A percentile compares a stretch with the other conserved stretches of the same genome.
phyloP scores from a whole-genome alignment of 2,113 vertebrate species.

The Beaufortia kweichowensis region DNA sequence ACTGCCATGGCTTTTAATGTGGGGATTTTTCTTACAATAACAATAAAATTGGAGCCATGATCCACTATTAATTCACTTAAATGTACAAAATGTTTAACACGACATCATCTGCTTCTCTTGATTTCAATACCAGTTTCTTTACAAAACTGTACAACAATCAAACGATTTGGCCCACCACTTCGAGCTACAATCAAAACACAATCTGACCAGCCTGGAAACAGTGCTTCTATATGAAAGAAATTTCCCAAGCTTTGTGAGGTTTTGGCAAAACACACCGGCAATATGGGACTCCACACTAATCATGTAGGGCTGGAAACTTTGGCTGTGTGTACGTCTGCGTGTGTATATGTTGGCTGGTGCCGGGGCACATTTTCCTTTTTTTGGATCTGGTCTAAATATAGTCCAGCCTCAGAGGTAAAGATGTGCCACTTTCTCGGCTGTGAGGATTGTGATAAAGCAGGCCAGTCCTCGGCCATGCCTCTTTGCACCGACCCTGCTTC shows the following conservation, averaged over 20 bases:
- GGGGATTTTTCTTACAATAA: too few species aligned
- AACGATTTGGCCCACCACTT: neutral
- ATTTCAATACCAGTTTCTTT: neutral
- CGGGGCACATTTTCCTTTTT: slow-evolving; percentile 41
- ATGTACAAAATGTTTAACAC: neutral
- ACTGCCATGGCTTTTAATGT: too few species aligned
- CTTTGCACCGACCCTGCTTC: slow-evolving; percentile 4
- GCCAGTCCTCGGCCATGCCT: slow-evolving; percentile 23
- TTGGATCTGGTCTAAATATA: slow-evolving; percentile 47
- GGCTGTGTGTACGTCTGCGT: slow-evolving; percentile 25
- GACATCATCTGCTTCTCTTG: neutral
- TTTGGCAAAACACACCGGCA: slow-evolving; percentile 28
- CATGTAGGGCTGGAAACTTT: slow-evolving; percentile 34
- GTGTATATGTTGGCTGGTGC: slow-evolving; percentile 36
- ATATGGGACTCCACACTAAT: slow-evolving; percentile 31
- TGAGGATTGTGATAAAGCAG: slow-evolving; percentile 38
- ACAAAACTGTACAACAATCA: neutral
- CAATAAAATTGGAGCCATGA: neutral
- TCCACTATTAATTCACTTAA: neutral
- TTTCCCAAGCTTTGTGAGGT: slow-evolving; percentile 24
- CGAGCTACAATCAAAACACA: slow-evolving; percentile 10
- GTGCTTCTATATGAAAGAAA: too few species aligned
- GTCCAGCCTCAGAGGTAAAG: slow-evolving; percentile 48
- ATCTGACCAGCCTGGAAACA: too few species aligned
- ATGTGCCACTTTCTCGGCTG: slow-evolving; percentile 46